Evolutionary conservation across 1,140 invertebrate genomes (phyloP), one percentile per base, ranked within the genome.

Genomic region (Penaeus vannamei): DNA sequence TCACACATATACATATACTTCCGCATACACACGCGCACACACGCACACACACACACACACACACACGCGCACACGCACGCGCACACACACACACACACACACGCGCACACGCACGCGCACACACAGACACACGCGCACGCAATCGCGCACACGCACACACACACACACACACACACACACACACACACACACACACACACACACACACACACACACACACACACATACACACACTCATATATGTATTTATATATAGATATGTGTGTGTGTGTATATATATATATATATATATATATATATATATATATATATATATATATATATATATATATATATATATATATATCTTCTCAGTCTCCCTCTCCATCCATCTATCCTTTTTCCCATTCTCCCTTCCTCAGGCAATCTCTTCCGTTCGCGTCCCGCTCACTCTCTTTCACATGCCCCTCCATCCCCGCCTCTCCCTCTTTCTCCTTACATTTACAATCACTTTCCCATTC

Each of bases 11-110:
- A 64, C 62, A 64, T n/a, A 64, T 64, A 64, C 62, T 19, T n/a
- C 17, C 62, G n/a, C 62, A 64, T n/a, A 64, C 62, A 64, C 62
- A 64, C 62, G n/a, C 62, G n/a, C 62, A n/a, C n/a, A n/a, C n/a
- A n/a, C n/a, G n/a, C n/a, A n/a, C n/a, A n/a, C n/a, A 64, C 62
- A 64, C 62, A 64, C 62, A 64, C 62, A 64, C 62, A 64, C 62
- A 64, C 62, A 64, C 62, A 64, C 62, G n/a, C 62, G n/a, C 62
- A 64, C 62, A 64, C 62, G n/a, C 62, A 64, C 62, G n/a, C 62
- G n/a, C 62, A 64, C 62, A 64, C 62, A 64, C 62, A 64, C 62
- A 64, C 62, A 64, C 62, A 64, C 62, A 64, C 62, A 64, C 62
- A 64, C 62, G n/a, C 62, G n/a, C 62, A 64, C 62, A 64, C 62